Evolutionary conservation across 2,113 vertebrate species (phyloP).

Genomic region (Argyrosomus japonicus): DNA sequence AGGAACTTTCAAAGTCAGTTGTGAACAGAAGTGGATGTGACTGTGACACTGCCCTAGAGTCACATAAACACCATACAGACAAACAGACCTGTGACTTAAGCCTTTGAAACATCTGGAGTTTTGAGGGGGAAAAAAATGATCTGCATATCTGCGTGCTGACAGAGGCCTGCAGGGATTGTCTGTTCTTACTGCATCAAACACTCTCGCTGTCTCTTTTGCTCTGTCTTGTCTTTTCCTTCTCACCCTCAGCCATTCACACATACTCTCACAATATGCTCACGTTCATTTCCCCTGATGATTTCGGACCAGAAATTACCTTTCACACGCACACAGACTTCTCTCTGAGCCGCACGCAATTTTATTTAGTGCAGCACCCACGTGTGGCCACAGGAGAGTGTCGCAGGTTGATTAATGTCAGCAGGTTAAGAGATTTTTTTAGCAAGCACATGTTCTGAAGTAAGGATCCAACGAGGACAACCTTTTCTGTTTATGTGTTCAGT

Average conservation of each 20-base stretch:
- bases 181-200: slow-evolving; percentile 68
- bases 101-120: slow-evolving; percentile 73
- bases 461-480: slow-evolving; percentile 3
- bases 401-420: slow-evolving; percentile 4
- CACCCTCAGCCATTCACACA: slow-evolving; percentile 54
- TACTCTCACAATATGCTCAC: slow-evolving; percentile 36
- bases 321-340: not conserved
- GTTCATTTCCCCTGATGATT: slow-evolving; percentile 42
- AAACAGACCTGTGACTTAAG: slow-evolving; percentile 64
- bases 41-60: slow-evolving; percentile 68
- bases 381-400: slow-evolving; percentile 15
- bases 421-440: slow-evolving; percentile 15
- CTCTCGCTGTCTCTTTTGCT: slow-evolving; percentile 45
- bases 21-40: slow-evolving; percentile 68
- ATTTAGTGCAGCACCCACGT: slow-evolving; percentile 39
- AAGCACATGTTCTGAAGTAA: slow-evolving; percentile 36
- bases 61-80: slow-evolving; percentile 68
- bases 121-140: slow-evolving; percentile 31
- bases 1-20: slow-evolving; percentile 58
- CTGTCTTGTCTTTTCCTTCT: slow-evolving; percentile 47
- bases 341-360: not conserved
- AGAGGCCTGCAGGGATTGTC: slow-evolving; percentile 79
- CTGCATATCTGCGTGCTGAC: slow-evolving; percentile 80
- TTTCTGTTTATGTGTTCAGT: slow-evolving; percentile 5
- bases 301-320: slow-evolving; percentile 25